These are phyloP conservation scores for Neoaliturus tenellus DNA, from an alignment of 2,888 invertebrate genomes.

Conservation along the genomic window DNA sequence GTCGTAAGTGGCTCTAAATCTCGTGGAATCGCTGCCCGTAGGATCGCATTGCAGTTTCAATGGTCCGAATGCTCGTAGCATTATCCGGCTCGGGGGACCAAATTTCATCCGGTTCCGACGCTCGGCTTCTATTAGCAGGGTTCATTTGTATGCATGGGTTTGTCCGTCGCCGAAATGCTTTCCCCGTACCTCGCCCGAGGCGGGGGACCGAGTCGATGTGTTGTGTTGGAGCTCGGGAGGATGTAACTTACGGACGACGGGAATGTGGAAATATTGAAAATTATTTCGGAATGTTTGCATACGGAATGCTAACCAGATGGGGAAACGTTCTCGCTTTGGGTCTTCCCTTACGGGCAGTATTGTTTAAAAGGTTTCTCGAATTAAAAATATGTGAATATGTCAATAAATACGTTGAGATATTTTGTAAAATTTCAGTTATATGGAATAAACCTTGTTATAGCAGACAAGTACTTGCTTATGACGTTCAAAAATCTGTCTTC, in stretches of 20 bases:
- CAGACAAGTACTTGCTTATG: too few relatives aligned
- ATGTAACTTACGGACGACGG: neutral
- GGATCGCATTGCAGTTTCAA: too few relatives aligned
- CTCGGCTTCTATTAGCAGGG: neutral
- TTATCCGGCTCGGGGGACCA: neutral
- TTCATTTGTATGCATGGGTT: slow-evolving; percentile 40
- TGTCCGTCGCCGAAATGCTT: slow-evolving; percentile 18
- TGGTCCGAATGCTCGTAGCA: too few relatives aligned
- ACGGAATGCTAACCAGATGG: neutral
- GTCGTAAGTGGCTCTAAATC: neutral
- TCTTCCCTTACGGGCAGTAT: too few relatives aligned
- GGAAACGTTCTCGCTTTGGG: neutral
- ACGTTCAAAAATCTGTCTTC: too few relatives aligned
- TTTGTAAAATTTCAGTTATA: too few relatives aligned
- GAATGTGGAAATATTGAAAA: slow-evolving; percentile 17
- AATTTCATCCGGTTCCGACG: too few relatives aligned
- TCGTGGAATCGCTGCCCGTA: too few relatives aligned
- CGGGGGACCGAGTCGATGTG: neutral
- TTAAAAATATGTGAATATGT: too few relatives aligned
- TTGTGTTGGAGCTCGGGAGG: neutral
- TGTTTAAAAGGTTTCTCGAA: too few relatives aligned
- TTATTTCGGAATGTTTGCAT: neutral
- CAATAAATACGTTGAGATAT: too few relatives aligned
- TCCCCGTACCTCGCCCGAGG: neutral
- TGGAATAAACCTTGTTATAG: too few relatives aligned